These are phyloP conservation scores for Leptinotarsa defecta DNA, from an alignment of 1,140 invertebrate species.

Conservation along the genomic window DNA sequence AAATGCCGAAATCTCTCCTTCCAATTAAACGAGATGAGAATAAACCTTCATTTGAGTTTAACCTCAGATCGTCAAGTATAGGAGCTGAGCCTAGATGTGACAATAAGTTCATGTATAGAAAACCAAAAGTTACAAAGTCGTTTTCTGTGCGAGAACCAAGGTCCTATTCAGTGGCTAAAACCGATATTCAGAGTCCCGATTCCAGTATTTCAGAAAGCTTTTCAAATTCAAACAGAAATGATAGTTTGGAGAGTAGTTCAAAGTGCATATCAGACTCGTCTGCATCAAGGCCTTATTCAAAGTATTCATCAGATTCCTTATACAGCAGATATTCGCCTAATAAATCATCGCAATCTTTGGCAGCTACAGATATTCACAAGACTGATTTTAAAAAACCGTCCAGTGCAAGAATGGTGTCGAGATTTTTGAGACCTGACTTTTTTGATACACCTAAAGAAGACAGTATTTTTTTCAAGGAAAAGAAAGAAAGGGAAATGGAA, in stretches of 20 bases:
- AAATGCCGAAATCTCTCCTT: constrained; percentile 35
- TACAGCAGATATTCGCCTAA: constrained; percentile 34
- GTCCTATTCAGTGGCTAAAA: constrained; percentile 30
- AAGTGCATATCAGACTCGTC: constrained; percentile 35
- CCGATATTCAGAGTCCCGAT: constrained; percentile 47
- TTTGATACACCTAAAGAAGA: constrained; percentile 75
- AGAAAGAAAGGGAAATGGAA: constrained; percentile 68
- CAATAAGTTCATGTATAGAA: constrained; percentile 33
- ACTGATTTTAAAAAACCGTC: constrained; percentile 45
- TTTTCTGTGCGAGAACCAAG: constrained; percentile 41
- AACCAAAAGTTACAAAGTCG: constrained; percentile 40
- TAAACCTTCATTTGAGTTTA: constrained; percentile 38
- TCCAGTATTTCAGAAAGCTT: constrained; percentile 50
- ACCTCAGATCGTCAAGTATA: constrained; percentile 38
- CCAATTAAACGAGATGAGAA: constrained; percentile 41
- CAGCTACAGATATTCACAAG: constrained; percentile 34
- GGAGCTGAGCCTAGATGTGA: constrained; percentile 37
- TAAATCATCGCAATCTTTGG: constrained; percentile 31
- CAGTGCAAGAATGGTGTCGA: constrained; percentile 62
- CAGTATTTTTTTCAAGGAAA: constrained; percentile 70
- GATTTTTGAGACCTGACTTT: constrained; percentile 77
- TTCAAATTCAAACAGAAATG: constrained; percentile 38
- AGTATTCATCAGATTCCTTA: constrained; percentile 35
- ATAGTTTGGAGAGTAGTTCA: constrained; percentile 35
- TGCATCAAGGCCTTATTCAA: constrained; percentile 41